Evolutionary conservation across 2,888 invertebrate genomes (phyloP).

Genomic region (Sipha maydis): DNA sequence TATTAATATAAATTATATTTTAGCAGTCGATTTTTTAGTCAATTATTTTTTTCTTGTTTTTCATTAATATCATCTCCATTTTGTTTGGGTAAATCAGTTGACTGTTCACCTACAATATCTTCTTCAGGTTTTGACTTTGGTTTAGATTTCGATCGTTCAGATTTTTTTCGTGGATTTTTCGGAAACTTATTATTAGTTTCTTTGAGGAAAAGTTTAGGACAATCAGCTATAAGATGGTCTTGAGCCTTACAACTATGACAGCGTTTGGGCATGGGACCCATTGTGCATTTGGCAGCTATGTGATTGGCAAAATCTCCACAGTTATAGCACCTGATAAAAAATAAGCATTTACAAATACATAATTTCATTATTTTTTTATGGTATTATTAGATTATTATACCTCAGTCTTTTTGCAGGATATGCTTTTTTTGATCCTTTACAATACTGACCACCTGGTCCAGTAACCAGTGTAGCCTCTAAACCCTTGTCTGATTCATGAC

Average conservation of each 20-base stretch:
- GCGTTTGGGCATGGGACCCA: slow-evolving; percentile 89
- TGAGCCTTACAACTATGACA: slow-evolving; percentile 91
- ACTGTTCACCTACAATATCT: neutral
- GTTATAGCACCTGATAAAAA: slow-evolving; percentile 82
- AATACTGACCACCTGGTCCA: slow-evolving; percentile 81
- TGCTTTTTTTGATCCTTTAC: slow-evolving; percentile 84
- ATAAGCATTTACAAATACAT: slow-evolving; percentile 22
- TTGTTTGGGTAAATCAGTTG: slow-evolving; percentile 19
- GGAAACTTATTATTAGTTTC: slow-evolving; percentile 16
- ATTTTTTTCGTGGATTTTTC: slow-evolving; percentile 25
- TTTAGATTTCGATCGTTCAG: slow-evolving; percentile 31
- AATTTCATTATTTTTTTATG: neutral
- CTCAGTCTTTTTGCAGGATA: slow-evolving; percentile 83
- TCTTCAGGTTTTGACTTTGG: slow-evolving; percentile 31
- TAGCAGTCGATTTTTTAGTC: slow-evolving; percentile 39
- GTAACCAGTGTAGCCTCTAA: slow-evolving; percentile 87
- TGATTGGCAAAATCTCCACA: slow-evolving; percentile 94
- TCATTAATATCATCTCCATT: slow-evolving; percentile 48
- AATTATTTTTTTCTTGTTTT: slow-evolving; percentile 29
- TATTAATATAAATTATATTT: slow-evolving; percentile 47
- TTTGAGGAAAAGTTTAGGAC: slow-evolving; percentile 71
- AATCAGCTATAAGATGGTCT: slow-evolving; percentile 89
- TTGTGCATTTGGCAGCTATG: slow-evolving; percentile 87
- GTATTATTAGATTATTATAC: slow-evolving; percentile 75
- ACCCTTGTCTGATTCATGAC: slow-evolving; percentile 85